Base-by-base conservation (phyloP, 2,113 vertebrate species). In the Pogona vitticeps region DNA sequence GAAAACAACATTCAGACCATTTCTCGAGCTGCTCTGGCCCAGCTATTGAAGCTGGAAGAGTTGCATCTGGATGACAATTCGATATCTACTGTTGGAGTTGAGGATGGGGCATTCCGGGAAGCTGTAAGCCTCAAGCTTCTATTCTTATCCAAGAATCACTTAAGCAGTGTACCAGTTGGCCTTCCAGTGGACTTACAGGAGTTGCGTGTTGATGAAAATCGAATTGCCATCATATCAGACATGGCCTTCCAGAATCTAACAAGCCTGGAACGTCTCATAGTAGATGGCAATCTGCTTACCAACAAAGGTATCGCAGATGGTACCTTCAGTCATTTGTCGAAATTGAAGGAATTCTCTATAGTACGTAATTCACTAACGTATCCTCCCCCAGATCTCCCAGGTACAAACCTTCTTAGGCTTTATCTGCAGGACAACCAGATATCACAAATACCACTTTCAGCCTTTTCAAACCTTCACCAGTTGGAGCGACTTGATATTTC, bases 1-100 rank as follows among this genome's bases (percentile, higher is more conserved):
- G 99, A 99, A 96, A 99, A 99, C 96, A 99, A 99, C 92, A 99
- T 99, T 91, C 98, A 99, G 94, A 99, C 98, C 8, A 99, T 99
- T 92, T 99, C 99, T n/a, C 97, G 96, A 83, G 98, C 97, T 6
- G 98, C 99, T 12, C 97, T 99, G 14, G 97, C 98, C 73, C 98
- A 99, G 95, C 96, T 99, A 78, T 93, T 97, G 90, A 97, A 96
- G 86, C 96, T 99, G 2, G 98, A 99, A 94, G 98, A 99, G 94
- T 96, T 99, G 31, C 98, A 99, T 82, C 96, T 99, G 79, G 99
- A 99, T 63, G 99, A 99, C 92, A 99, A 99, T 92, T 99, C 98
- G 59, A 99, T 99, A 88, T 99, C 98, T 85, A 99, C 98, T 0
- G 98, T 99, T 46, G 99, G 99, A 0, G 98, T 99, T 91, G 98